Evolutionary conservation across 2,797 vertebrate species (phyloP).

Genomic region (Botia kubotai): DNA sequence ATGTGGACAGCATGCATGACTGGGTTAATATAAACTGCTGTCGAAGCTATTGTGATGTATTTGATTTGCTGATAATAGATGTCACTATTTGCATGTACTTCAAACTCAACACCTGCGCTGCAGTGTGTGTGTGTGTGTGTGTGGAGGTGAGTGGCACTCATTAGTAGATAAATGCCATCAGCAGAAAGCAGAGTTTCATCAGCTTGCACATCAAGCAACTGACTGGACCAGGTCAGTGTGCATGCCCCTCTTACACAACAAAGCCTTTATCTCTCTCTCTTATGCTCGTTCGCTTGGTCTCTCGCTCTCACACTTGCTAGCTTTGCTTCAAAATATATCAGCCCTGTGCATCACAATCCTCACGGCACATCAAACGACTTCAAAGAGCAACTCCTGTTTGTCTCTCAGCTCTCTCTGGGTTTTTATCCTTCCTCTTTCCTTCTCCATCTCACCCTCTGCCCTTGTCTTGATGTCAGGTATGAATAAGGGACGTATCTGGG

Average conservation of each 20-base stretch:
- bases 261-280: constrained; percentile 19
- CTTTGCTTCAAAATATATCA: constrained; percentile 44
- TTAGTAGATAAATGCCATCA: constrained; percentile 57
- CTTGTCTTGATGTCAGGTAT: constrained; percentile 49
- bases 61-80: constrained; percentile 13
- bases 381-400: constrained; percentile 54
- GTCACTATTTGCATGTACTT: constrained; percentile 10
- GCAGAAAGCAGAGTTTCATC: constrained; percentile 54
- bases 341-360: constrained; percentile 46
- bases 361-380: constrained; percentile 57
- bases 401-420: constrained; percentile 39
- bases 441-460: constrained; percentile 38
- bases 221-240: constrained; percentile 45
- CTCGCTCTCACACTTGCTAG: not conserved
- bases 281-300: not conserved
- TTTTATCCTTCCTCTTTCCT: constrained; percentile 39
- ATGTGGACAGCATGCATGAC: not conserved
- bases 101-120: constrained; percentile 44
- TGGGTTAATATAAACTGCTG: constrained; percentile 4
- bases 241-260: constrained; percentile 33
- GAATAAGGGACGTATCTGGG: constrained; percentile 48
- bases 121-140: constrained; percentile 6
- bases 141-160: constrained; percentile 51
- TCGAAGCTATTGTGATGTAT: not conserved
- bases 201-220: constrained; percentile 46